Percentiles rank a stretch among this genome's conserved stretches.
Conservation (phyloP, 2,113 vertebrate species). For the Halichoeres trimaculatus region DNA sequence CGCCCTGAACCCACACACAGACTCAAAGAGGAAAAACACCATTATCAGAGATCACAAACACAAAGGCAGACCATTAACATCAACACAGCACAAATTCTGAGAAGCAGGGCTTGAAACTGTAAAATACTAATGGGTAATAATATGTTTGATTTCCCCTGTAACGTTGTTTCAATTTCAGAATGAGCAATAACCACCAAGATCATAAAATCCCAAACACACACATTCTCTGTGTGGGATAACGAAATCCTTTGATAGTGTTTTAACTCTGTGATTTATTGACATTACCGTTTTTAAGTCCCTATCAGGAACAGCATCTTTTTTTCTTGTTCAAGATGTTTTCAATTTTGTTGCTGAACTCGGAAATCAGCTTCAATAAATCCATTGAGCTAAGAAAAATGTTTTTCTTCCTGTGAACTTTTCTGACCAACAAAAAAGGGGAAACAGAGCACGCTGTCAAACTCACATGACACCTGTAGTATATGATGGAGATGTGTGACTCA, state of each 20-base stretch:
- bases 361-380: background rate
- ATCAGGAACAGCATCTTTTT: background rate
- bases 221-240: background rate
- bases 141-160: background rate
- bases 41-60: background rate
- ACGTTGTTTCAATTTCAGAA: background rate
- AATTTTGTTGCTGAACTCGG: background rate
- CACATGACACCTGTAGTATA: background rate
- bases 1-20: background rate
- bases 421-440: slow-evolving; percentile 12
- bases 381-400: slow-evolving; percentile 7
- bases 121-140: background rate
- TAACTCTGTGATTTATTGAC: too few relatives aligned
- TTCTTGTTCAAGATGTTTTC: too few relatives aligned
- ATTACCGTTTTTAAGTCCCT: background rate
- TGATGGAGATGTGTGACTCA: slow-evolving; percentile 16
- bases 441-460: background rate
- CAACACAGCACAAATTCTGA: slow-evolving; percentile 6
- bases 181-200: background rate
- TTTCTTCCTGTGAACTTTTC: slow-evolving; percentile 12
- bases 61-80: background rate
- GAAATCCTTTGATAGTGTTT: background rate
- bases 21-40: background rate
- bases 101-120: slow-evolving; percentile 6
- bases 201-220: background rate